Evolutionary conservation across 2,888 invertebrate genomes (phyloP), one percentile per base, ranked within the genome.

Genomic region (Melolontha melolontha): DNA sequence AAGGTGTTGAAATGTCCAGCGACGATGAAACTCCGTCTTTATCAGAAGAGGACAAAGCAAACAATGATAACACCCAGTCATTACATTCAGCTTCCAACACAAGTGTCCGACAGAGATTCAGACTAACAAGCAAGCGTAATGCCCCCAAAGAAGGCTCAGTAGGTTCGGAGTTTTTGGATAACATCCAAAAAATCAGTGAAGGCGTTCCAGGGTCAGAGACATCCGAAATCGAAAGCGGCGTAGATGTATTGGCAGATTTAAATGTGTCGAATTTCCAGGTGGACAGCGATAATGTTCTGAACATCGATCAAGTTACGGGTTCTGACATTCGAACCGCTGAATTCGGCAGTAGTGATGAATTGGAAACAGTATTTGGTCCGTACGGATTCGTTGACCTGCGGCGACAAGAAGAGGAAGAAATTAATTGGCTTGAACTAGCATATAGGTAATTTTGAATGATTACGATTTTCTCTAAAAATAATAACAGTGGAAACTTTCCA

Each of bases 1-100:
- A 68, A 80, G 83, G 86, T 77, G 79, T 83, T 69, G 77, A 85
- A 80, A 79, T 87, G 87, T 81, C 84, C 0, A 85, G 85, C 70
- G 81, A 83, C 59, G 82, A 83, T 41, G 76, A 71, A 29, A 81
- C 80, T 0, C 77, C 82, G 1, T 81, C 82, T 1, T 57, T 75
- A 1, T 72, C 74, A 40, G 78, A 79, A 47, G 78, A 77, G 71
- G 79, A 79, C 54, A 79, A 79, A 71, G 50, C 12, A 40, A 63
- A 12, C 51, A 44, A 17, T 49, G 49, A 72, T 10, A 34, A 34
- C 10, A 34, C 34, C 7, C 6, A 2, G 10, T 34, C 6, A 6
- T 8, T 29, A 66, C 71, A 11, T 44, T 64, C 2, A 42, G 70
- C 39, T 51, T 52, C 51, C 16, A 22, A 65, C 14, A 34, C 66